phyloP scores from a whole-genome alignment of 2,888 invertebrate species.

The Melikaiella ostensackeni region DNA sequence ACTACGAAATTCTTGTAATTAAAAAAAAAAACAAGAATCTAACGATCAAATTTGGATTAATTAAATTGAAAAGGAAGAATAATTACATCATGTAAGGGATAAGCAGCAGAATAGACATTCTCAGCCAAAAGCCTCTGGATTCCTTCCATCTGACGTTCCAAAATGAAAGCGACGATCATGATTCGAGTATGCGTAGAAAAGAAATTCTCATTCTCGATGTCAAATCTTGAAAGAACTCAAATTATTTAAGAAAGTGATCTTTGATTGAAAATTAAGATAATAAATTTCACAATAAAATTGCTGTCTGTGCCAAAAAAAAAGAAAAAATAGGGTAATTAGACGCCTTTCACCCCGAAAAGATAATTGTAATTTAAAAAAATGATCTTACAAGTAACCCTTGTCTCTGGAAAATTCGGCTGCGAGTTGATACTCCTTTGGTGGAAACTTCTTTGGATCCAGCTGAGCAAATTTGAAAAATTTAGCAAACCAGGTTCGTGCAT shows the following conservation, averaged over 20 bases:
- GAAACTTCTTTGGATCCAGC: slow-evolving; percentile 82
- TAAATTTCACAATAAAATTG: too few relatives aligned
- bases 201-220: slow-evolving; percentile 82
- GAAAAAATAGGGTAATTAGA: not conserved
- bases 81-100: slow-evolving; percentile 87
- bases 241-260: too few relatives aligned
- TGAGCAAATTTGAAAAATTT: slow-evolving; percentile 80
- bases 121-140: slow-evolving; percentile 84
- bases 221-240: slow-evolving; percentile 79
- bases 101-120: slow-evolving; percentile 84
- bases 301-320: too few relatives aligned
- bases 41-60: not conserved
- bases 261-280: too few relatives aligned
- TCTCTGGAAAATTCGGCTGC: slow-evolving; percentile 85
- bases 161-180: slow-evolving; percentile 86
- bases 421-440: slow-evolving; percentile 81
- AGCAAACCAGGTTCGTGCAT: slow-evolving; percentile 77
- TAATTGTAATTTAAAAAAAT: slow-evolving; percentile 10
- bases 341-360: not conserved
- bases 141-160: slow-evolving; percentile 85
- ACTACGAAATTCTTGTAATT: too few relatives aligned
- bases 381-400: slow-evolving; percentile 85
- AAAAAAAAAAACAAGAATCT: too few relatives aligned
- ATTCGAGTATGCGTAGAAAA: slow-evolving; percentile 84
- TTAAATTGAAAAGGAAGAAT: slow-evolving; percentile 43